A percentile compares a stretch with the other conserved stretches of the same genome.
phyloP scores from a whole-genome alignment of 2,888 invertebrate genomes.

The Ceratothoa steindachneri region DNA sequence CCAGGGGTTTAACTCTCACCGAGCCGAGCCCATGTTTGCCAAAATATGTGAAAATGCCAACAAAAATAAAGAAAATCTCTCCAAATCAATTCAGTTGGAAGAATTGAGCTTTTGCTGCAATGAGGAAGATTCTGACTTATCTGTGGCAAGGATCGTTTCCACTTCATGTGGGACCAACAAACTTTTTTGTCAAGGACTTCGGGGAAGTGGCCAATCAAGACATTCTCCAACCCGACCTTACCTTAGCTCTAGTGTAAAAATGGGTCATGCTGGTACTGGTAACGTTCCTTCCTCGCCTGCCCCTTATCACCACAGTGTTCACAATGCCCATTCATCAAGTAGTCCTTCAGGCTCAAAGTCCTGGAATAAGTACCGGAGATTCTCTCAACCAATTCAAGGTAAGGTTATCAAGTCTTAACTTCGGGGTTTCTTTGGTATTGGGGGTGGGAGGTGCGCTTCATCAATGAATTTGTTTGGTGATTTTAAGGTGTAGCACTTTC shows the following conservation, averaged over 20 bases:
- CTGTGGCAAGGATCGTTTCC: background rate
- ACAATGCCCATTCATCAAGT: background rate
- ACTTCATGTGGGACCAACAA: slow-evolving; percentile 2
- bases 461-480: no score
- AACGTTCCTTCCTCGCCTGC: background rate
- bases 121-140: background rate
- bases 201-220: background rate
- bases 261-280: background rate
- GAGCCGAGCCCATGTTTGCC: background rate
- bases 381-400: slow-evolving; percentile 3
- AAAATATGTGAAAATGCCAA: background rate
- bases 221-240: background rate
- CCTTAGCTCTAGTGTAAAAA: background rate
- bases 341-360: background rate
- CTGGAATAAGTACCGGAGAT: slow-evolving; percentile 6
- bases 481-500: no score
- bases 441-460: no score
- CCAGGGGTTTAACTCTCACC: background rate
- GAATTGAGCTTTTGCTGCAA: background rate
- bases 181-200: background rate
- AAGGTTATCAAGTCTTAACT: background rate
- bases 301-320: background rate
- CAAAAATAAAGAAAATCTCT: background rate
- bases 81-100: background rate
- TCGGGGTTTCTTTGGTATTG: no score